phyloP scores from a whole-genome alignment of 23 tunicate species.

The Trididemnum nubilum region DNA sequence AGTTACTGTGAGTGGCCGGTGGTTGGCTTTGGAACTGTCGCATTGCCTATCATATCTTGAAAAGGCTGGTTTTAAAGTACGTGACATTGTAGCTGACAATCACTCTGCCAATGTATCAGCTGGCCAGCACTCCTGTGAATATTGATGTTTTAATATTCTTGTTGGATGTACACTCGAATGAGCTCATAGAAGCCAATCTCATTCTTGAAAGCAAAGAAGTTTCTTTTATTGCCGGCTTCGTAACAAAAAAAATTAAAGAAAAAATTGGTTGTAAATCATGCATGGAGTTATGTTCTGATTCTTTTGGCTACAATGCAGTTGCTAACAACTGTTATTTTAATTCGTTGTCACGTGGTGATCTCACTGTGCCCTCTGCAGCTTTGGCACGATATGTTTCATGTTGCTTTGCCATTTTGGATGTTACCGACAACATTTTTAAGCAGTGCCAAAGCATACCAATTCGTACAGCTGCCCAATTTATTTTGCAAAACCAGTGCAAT shows the following conservation, averaged over 20 bases:
- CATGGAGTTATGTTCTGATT: neutral
- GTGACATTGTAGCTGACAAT: slow-evolving; percentile 25
- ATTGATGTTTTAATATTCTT: neutral
- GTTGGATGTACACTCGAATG: neutral
- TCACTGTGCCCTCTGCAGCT: slow-evolving; percentile 15
- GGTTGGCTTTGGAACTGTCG: slow-evolving; percentile 23
- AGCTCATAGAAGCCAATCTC: neutral
- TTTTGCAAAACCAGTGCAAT: slow-evolving; percentile 9
- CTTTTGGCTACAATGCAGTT: slow-evolving; percentile 2
- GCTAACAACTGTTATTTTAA: slow-evolving; percentile 5
- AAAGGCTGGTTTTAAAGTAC: slow-evolving; percentile 18
- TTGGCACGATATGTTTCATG: slow-evolving; percentile 9
- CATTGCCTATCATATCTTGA: neutral
- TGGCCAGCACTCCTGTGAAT: neutral
- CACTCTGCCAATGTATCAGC: slow-evolving; percentile 28
- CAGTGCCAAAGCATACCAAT: neutral
- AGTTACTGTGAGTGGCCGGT: slow-evolving; percentile 11
- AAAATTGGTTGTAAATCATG: slow-evolving; percentile 9
- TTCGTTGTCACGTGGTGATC: slow-evolving; percentile 18
- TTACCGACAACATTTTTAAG: neutral
- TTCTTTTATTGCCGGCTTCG: slow-evolving; percentile 18
- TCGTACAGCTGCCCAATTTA: slow-evolving; percentile 4
- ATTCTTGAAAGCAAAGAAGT: slow-evolving; percentile 1
- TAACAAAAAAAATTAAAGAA: slow-evolving; percentile 21
- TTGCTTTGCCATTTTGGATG: slow-evolving; percentile 12